Percentiles rank a stretch among this genome's conserved stretches.
Conservation (phyloP, 2,888 invertebrate genomes). For the Agonopterix arenella region DNA sequence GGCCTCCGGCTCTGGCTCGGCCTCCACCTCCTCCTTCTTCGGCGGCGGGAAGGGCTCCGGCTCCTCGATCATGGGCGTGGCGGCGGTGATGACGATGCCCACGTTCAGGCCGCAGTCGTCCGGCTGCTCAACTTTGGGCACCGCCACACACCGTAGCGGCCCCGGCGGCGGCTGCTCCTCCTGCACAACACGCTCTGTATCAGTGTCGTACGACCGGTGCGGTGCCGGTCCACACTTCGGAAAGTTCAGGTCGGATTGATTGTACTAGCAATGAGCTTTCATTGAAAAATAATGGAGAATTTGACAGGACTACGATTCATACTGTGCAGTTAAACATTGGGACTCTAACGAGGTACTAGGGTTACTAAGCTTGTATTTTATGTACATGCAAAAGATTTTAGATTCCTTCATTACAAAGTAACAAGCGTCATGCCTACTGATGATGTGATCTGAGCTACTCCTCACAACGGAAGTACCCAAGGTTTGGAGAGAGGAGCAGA, state of each 20-base stretch:
- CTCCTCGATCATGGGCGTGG: conserved; percentile 94
- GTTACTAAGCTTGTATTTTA: too few species aligned
- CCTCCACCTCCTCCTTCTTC: conserved; percentile 40
- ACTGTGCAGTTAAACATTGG: too few species aligned
- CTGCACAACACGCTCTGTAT: conserved; percentile 9
- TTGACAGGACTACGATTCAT: too few species aligned
- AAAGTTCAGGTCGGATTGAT: too few species aligned
- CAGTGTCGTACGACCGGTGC: too few species aligned
- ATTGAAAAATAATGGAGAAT: too few species aligned
- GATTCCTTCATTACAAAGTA: conserved; percentile 5
- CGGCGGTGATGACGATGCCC: conserved; percentile 94
- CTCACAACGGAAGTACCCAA: neutral
- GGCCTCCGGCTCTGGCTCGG: conserved; percentile 35
- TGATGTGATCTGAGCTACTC: conserved; percentile 3
- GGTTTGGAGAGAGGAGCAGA: neutral
- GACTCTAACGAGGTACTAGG: too few species aligned
- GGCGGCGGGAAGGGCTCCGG: conserved; percentile 88
- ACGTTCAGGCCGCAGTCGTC: conserved; percentile 85
- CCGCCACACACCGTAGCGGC: conserved; percentile 31
- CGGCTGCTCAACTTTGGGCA: conserved; percentile 48
- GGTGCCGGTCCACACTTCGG: too few species aligned
- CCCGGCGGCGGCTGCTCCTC: conserved; percentile 22
- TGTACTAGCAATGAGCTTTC: too few species aligned
- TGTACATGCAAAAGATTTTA: too few species aligned
- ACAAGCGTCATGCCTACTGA: conserved; percentile 18